Base-by-base conservation (phyloP, 1,140 invertebrate species). In the Brachystomella parvula region DNA sequence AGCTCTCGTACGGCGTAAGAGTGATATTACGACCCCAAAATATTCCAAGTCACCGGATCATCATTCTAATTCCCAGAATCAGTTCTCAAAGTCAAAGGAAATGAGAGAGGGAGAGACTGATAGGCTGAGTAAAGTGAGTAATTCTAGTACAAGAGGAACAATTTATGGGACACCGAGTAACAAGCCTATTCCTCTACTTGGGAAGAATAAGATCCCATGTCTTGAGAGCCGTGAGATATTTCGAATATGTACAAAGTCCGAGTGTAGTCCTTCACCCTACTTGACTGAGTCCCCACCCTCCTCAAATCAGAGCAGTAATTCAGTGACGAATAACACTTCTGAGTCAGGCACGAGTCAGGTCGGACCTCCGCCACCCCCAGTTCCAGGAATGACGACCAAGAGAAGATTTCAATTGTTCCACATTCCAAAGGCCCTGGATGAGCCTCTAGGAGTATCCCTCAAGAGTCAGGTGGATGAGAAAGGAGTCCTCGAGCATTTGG, bases 151-250 rank as follows among this genome's bases (percentile, higher is more conserved):
- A 44, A 44, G 49, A 6, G 24, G 49, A 24, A 53, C 49, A 53
- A 53, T 53, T 53, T 53, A 53, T 53, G 49, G 9, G 49, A 53
- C 49, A 6, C 49, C 49, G 24, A 12, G 12, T 24, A n/a, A n/a
- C n/a, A 53, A 21, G 12, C 61, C 61, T n/a, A 28, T 47, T 19
- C 19, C 39, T 15, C 32, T 26, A 17, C 28, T 26, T 19, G 61
- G 26, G 15, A 47, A 62, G 35, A 62, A 62, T 3, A 67, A 60
- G 56, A 66, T 71, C 32, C 69, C 66, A 47, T 71, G 65, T 31
- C 64, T 71, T 63, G 72, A 73, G 24, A 71, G 66, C 63, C 32
- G 67, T 12, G 72, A 73, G 44, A 73, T 73, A 31, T 73, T 73
- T 59, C 35, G 72, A 24, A 57, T 73, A 15, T 73, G 65, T 56